Conservation (phyloP, 1,140 invertebrate genomes). For the Ephestia elutella region DNA sequence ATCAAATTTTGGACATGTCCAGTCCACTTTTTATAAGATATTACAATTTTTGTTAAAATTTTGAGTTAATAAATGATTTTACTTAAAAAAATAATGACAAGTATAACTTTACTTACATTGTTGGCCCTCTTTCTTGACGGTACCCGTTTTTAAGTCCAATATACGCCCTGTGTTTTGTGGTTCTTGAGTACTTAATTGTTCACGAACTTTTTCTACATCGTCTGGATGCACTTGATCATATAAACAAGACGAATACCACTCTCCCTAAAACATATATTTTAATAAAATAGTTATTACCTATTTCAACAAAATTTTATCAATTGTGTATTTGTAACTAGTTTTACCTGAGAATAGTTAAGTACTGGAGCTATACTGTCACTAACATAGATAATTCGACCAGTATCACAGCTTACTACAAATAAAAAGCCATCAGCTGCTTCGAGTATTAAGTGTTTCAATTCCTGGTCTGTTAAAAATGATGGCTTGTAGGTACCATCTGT, state of each 20-base stretch:
- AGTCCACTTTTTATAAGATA: too few species aligned
- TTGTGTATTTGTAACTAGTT: neutral
- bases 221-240: conserved; percentile 98
- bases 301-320: conserved; percentile 8
- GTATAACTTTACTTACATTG: conserved; percentile 83
- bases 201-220: conserved; percentile 97
- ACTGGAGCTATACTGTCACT: conserved; percentile 98
- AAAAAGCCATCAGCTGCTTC: conserved; percentile 99
- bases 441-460: conserved; percentile 98
- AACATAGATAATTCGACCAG: conserved; percentile 97
- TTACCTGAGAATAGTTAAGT: conserved; percentile 93
- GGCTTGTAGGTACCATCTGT: conserved; percentile 97
- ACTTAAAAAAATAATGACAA: too few species aligned
- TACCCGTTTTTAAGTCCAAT: conserved; percentile 97
- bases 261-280: conserved; percentile 78
- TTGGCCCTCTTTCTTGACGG: conserved; percentile 98
- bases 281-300: conserved; percentile 3
- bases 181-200: conserved; percentile 97
- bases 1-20: too few species aligned
- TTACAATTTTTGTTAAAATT: too few species aligned
- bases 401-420: conserved; percentile 98
- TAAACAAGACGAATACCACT: conserved; percentile 97
- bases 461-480: conserved; percentile 98
- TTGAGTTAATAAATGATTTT: too few species aligned
- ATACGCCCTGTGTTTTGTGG: conserved; percentile 97